Evolutionary conservation across 2,888 invertebrate species (phyloP).

Genomic region (Callyntrura sp.): DNA sequence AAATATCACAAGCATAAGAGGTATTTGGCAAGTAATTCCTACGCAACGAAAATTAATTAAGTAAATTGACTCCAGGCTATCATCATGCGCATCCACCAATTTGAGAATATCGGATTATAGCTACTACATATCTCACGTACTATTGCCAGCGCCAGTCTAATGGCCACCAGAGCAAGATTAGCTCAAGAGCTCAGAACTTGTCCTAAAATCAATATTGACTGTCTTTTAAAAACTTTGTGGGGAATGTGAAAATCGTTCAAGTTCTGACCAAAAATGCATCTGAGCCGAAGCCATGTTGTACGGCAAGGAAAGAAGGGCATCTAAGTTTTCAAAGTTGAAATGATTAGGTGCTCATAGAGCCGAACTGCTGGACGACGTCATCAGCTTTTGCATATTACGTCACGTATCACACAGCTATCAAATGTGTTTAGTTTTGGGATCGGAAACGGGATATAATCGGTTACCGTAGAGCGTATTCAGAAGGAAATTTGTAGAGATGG

Average conservation of each 20-base stretch:
- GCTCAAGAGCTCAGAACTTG: neutral
- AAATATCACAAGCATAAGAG: too few relatives aligned
- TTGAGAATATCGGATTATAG: conserved; percentile 9
- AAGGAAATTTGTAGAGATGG: too few relatives aligned
- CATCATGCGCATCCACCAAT: conserved; percentile 5
- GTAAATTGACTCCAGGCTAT: conserved; percentile 35
- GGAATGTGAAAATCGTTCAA: neutral
- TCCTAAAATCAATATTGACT: neutral
- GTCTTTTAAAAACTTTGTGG: neutral
- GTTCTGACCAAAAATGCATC: neutral
- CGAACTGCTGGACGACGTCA: too few relatives aligned
- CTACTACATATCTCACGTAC: conserved; percentile 2
- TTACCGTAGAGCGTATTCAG: too few relatives aligned
- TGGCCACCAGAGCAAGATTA: neutral
- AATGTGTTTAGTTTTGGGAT: too few relatives aligned
- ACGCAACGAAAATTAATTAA: conserved; percentile 47
- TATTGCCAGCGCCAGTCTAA: neutral
- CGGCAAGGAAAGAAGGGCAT: too few relatives aligned
- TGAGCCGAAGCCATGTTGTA: too few relatives aligned
- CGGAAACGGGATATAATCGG: too few relatives aligned
- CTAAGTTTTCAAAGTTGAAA: too few relatives aligned
- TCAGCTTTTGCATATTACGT: too few relatives aligned
- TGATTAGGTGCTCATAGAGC: too few relatives aligned
- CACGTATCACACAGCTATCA: too few relatives aligned
- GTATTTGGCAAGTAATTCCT: conserved; percentile 1